Conservation (phyloP, 2,888 invertebrate species). For the Metopia argyrocephala region DNA sequence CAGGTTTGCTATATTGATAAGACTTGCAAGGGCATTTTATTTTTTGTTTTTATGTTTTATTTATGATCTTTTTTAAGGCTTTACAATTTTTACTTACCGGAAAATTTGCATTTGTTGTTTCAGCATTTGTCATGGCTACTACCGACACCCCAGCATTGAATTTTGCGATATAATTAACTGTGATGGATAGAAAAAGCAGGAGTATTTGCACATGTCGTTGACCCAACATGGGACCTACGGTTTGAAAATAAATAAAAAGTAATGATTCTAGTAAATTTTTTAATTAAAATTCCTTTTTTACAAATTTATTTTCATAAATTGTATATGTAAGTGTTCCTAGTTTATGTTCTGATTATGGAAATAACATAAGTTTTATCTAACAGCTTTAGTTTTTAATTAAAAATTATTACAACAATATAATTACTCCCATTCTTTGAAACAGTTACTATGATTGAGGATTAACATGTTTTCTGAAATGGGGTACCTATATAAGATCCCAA, state of each 20-base stretch:
- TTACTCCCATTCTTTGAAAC: too few relatives aligned
- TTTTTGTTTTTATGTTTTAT: too few relatives aligned
- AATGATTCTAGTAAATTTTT: neutral
- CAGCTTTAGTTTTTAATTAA: too few relatives aligned
- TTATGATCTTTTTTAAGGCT: neutral
- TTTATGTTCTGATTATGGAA: too few relatives aligned
- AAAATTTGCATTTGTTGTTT: constrained; percentile 79
- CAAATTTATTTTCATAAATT: neutral
- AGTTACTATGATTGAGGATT: too few relatives aligned
- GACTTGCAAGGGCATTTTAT: too few relatives aligned
- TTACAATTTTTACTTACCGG: constrained; percentile 75
- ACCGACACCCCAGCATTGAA: constrained; percentile 85
- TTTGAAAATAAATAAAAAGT: constrained; percentile 33
- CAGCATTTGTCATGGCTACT: constrained; percentile 84
- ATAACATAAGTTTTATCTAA: neutral
- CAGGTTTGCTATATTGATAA: too few relatives aligned
- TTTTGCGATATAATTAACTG: constrained; percentile 82
- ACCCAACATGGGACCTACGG: constrained; percentile 80
- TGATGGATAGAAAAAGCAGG: constrained; percentile 81
- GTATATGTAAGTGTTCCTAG: too few relatives aligned
- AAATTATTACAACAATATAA: too few relatives aligned
- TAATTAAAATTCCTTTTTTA: neutral
- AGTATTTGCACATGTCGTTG: constrained; percentile 83
- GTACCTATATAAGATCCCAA: too few relatives aligned
- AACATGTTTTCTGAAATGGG: too few relatives aligned